Percentiles rank a stretch among this genome's conserved stretches.
Conservation (phyloP, 2,797 vertebrate genomes). For the Chelon auratus region DNA sequence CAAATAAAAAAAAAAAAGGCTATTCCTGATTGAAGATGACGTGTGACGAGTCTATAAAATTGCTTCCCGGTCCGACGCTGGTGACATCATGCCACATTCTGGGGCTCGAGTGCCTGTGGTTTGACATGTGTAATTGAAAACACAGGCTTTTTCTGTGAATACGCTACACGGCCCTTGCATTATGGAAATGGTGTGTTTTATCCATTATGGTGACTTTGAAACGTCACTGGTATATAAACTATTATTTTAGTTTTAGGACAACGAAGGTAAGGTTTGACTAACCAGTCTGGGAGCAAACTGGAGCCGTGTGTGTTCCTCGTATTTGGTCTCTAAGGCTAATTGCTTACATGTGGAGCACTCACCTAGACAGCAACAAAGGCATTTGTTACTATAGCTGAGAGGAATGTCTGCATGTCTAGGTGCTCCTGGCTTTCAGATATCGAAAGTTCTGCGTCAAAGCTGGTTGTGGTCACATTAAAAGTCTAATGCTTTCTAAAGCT, state of each 20-base stretch:
- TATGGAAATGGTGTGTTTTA: slow-evolving; percentile 63
- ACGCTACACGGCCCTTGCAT: slow-evolving; percentile 26
- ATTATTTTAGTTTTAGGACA: slow-evolving; percentile 47
- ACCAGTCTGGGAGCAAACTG: slow-evolving; percentile 25
- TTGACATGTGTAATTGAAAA: slow-evolving; percentile 64
- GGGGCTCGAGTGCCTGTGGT: slow-evolving; percentile 56
- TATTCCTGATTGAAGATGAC: slow-evolving; percentile 36
- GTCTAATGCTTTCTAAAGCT: slow-evolving; percentile 57
- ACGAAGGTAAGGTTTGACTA: slow-evolving; percentile 54
- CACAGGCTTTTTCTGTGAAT: slow-evolving; percentile 35
- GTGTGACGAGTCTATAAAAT: slow-evolving; percentile 38
- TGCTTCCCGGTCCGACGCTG: slow-evolving; percentile 60
- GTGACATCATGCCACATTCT: slow-evolving; percentile 79
- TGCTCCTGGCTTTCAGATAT: slow-evolving; percentile 45
- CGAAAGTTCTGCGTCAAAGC: slow-evolving; percentile 33
- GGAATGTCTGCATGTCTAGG: slow-evolving; percentile 55
- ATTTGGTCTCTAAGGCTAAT: slow-evolving; percentile 46
- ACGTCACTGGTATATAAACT: slow-evolving; percentile 37
- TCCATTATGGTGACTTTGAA: slow-evolving; percentile 58
- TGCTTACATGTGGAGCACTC: slow-evolving; percentile 59
- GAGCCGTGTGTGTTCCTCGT: slow-evolving; percentile 23
- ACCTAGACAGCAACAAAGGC: slow-evolving; percentile 42
- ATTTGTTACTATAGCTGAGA: slow-evolving; percentile 39
- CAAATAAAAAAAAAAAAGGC: slow-evolving; percentile 47
- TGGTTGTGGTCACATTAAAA: slow-evolving; percentile 62